phyloP scores from a whole-genome alignment of 2,797 vertebrate genomes.

The Craterocephalus amniculus region DNA sequence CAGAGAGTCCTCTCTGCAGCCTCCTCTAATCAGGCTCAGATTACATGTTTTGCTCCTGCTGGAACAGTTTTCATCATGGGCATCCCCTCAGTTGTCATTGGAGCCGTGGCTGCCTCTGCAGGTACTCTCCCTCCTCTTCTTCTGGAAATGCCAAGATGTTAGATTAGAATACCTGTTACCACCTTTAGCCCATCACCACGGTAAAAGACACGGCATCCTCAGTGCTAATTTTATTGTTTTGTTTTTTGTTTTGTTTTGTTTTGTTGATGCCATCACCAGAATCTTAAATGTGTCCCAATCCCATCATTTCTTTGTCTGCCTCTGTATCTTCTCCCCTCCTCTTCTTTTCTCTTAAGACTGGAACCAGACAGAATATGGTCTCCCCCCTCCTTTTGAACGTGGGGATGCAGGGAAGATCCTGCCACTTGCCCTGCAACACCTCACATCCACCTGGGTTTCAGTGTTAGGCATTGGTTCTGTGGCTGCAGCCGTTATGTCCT shows the following conservation, averaged over 20 bases:
- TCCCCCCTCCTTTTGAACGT: constrained; percentile 61
- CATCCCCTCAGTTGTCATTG: constrained; percentile 81
- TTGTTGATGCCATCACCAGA: constrained; percentile 23
- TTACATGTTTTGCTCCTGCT: constrained; percentile 80
- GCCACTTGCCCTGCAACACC: constrained; percentile 56
- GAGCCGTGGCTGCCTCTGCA: constrained; percentile 81
- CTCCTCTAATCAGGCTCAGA: constrained; percentile 74
- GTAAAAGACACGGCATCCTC: background rate
- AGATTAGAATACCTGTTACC: background rate
- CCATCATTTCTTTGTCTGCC: constrained; percentile 33
- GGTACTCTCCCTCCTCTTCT: constrained; percentile 59
- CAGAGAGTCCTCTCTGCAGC: constrained; percentile 74
- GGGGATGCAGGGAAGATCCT: constrained; percentile 64
- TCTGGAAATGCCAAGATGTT: background rate
- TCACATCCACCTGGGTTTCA: constrained; percentile 61
- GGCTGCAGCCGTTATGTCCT: constrained; percentile 76
- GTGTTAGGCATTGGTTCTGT: constrained; percentile 66
- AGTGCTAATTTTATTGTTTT: background rate
- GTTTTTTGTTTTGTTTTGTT: no score
- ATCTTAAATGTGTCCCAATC: constrained; percentile 34
- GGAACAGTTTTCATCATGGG: constrained; percentile 71
- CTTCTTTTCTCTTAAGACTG: constrained; percentile 63
- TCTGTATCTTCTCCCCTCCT: constrained; percentile 12
- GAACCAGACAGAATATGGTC: constrained; percentile 71
- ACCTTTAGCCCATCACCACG: background rate